Percentiles rank a stretch among this genome's conserved stretches.
These are phyloP conservation scores for Palythoa caribaeorum DNA, from an alignment of 92 coral and sea anemone species.

Conservation along the genomic window DNA sequence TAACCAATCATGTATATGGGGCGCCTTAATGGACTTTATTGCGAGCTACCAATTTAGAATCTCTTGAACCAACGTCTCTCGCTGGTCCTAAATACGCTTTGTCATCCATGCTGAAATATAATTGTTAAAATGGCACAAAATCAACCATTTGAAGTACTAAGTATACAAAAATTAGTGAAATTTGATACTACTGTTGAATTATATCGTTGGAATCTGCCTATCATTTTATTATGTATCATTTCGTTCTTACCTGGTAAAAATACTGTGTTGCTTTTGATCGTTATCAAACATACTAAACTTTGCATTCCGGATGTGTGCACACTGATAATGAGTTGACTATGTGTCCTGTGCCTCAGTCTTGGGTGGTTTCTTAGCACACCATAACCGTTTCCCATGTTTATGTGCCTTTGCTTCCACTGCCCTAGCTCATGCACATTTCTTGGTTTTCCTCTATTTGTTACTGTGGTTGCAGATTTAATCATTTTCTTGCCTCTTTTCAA, in stretches of 20 bases:
- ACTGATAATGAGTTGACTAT: conserved; percentile 46
- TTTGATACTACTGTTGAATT: background rate
- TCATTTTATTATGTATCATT: conserved; percentile 26
- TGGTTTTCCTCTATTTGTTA: conserved; percentile 36
- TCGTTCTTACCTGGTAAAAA: conserved; percentile 45
- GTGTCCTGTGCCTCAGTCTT: conserved; percentile 26
- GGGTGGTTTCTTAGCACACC: conserved; percentile 40
- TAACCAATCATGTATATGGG: too few relatives aligned
- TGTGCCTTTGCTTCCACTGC: conserved; percentile 28
- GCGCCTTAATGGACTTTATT: too few relatives aligned
- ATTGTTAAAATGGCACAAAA: too few relatives aligned
- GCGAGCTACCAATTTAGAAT: too few relatives aligned
- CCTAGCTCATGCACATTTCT: conserved; percentile 18
- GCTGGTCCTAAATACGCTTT: too few relatives aligned
- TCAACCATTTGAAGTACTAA: background rate
- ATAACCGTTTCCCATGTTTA: conserved; percentile 17
- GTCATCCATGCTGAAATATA: too few relatives aligned
- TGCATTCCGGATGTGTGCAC: conserved; percentile 53
- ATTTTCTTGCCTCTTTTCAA: conserved; percentile 36
- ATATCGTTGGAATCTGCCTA: conserved; percentile 34
- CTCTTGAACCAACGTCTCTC: too few relatives aligned
- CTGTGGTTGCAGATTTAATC: conserved; percentile 43
- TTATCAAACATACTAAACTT: conserved; percentile 52
- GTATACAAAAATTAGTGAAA: conserved; percentile 4
- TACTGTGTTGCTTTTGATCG: conserved; percentile 30